Evolutionary conservation across 2,888 invertebrate species (phyloP).

Genomic region (Scelioninae gen. 2): DNA sequence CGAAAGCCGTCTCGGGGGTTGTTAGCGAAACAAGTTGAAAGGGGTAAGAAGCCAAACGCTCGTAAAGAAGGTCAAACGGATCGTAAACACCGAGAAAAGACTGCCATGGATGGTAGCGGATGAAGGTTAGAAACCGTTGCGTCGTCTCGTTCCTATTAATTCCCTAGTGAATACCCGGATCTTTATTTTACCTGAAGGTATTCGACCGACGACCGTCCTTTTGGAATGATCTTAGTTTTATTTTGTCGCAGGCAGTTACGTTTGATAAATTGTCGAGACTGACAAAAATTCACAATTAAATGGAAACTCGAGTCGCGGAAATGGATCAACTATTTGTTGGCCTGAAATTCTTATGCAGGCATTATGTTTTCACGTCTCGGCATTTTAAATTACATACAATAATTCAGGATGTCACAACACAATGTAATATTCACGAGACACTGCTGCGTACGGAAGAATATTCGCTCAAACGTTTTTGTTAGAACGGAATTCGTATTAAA

Average conservation of each 20-base stretch:
- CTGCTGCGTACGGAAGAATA: constrained; percentile 25
- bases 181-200: constrained; percentile 46
- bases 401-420: constrained; percentile 11
- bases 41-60: constrained; percentile 69
- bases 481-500: constrained; percentile 36
- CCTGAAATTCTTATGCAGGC: too few relatives aligned
- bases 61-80: constrained; percentile 71
- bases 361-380: neutral
- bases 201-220: constrained; percentile 30
- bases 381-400: constrained; percentile 19
- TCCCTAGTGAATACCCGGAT: constrained; percentile 44
- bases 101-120: constrained; percentile 62
- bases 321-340: too few relatives aligned
- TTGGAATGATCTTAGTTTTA: constrained; percentile 19
- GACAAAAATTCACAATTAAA: constrained; percentile 8
- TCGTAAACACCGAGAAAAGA: constrained; percentile 69
- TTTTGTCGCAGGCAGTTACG: constrained; percentile 17
- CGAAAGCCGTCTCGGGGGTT: constrained; percentile 64
- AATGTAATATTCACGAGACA: constrained; percentile 19
- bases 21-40: constrained; percentile 68
- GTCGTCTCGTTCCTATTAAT: constrained; percentile 36
- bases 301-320: neutral
- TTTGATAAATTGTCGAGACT: constrained; percentile 15
- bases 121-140: constrained; percentile 65
- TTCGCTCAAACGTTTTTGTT: constrained; percentile 13